phyloP scores from a whole-genome alignment of 2,797 vertebrate genomes.

The Aselliscus stoliczkanus region DNA sequence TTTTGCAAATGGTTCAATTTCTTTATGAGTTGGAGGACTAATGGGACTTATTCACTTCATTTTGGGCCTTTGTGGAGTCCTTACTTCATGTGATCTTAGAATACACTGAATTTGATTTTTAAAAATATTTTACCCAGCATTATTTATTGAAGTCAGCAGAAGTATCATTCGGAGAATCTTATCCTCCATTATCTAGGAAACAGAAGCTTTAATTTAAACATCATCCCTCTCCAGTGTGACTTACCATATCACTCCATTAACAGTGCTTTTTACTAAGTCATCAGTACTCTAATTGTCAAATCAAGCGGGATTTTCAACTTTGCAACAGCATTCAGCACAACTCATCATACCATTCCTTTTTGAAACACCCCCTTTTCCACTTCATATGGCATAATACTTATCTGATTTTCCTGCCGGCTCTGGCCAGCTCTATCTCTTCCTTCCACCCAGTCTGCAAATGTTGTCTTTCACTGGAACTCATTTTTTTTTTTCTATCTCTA shows the following conservation, averaged over 20 bases:
- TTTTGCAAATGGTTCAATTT: background rate
- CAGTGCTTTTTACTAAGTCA: background rate
- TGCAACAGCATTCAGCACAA: background rate
- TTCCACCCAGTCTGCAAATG: background rate
- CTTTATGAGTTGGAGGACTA: background rate
- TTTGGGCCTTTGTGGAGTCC: background rate
- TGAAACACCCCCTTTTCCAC: background rate
- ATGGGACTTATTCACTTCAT: background rate
- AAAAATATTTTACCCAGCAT: background rate
- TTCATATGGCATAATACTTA: background rate
- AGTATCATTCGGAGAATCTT: background rate
- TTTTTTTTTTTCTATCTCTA: background rate
- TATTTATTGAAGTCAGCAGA: background rate
- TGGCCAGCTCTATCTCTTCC: background rate
- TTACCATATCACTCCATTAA: background rate
- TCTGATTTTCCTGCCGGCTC: background rate
- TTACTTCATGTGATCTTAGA: background rate
- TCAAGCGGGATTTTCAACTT: background rate
- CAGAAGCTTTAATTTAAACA: background rate
- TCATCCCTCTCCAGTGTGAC: background rate
- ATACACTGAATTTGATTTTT: constrained; percentile 1
- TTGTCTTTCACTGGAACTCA: background rate
- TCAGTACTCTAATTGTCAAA: background rate
- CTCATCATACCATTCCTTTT: background rate
- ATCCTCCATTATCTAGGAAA: background rate